Evolutionary conservation across 2,888 invertebrate genomes (phyloP), one percentile per base, ranked within the genome.

Genomic region (Slavum lentiscoides): DNA sequence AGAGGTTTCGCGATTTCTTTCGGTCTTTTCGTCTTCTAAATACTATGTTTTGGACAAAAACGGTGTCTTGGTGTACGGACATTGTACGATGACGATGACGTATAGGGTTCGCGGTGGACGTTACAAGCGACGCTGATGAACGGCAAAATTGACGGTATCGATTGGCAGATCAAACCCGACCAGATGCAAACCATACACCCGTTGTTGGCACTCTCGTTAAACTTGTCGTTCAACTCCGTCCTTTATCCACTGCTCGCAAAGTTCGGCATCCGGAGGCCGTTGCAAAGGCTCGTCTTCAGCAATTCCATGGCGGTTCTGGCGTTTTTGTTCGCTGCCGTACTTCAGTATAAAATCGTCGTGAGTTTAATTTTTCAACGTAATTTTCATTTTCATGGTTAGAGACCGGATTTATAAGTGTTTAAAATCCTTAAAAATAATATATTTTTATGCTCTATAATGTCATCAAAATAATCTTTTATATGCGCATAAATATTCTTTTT

Each of bases 121-220:
- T 84, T 84, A 87, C 96, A 96, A 89, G 97, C 96, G 0, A 91
- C 92, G 17, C 89, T 92, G 83, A 96, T 97, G 96, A 88, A 92
- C 84, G 95, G 96, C 39, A 89, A 91, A 82, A 88, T 95, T 82
- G 93, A 93, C 0, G 37, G 72, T 30, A 88, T 84, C 23, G 88
- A 83, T 23, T 93, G 90, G 87, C 89, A 90, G 0, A 87, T 95
- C n/a, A 92, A 95, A 84, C 96, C 98, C 0, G 98, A 98, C 87
- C 98, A 98, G 87, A 92, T 98, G 92, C 96, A 96, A 89, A 93
- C 96, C 81, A 87, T 96, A 4, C 97, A 97, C 87, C 96, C 97
- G 0, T 85, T 95, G 6, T 88, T 96, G 59, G 94, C 97, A 84
- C 88, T 97, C 23, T 74, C 91, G 3, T 92, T 96, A 84, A 96